These are phyloP conservation scores for Peromyscus californicus DNA, from an alignment of 2,113 vertebrate species.

Conservation along the genomic window DNA sequence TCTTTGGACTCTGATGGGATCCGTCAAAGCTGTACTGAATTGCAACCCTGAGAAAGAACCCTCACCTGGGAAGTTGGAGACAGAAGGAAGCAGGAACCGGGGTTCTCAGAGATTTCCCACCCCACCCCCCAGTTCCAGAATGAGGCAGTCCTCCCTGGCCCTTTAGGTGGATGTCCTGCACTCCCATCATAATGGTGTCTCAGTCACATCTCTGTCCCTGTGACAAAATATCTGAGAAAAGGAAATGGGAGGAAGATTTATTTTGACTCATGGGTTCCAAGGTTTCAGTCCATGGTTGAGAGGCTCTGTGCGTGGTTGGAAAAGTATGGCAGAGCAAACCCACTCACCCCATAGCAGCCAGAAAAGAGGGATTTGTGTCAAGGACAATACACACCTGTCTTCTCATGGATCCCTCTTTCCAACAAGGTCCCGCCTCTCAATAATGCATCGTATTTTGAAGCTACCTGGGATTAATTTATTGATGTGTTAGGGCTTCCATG, in stretches of 20 bases:
- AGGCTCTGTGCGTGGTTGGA: too few species aligned
- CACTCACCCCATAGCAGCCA: rapidly evolving
- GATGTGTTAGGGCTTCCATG: too few species aligned
- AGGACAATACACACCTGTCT: neutral
- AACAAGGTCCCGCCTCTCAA: neutral
- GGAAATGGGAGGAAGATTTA: neutral
- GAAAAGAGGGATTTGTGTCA: neutral
- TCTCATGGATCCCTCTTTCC: neutral
- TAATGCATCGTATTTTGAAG: neutral
- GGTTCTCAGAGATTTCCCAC: neutral
- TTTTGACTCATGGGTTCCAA: neutral
- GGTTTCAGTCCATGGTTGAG: neutral
- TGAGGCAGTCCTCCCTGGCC: too few species aligned
- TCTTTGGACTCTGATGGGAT: neutral
- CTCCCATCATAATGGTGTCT: neutral
- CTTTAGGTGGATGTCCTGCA: neutral
- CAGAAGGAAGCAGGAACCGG: neutral
- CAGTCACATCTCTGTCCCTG: neutral
- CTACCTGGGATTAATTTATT: neutral
- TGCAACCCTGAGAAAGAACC: neutral
- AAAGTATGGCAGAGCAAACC: neutral
- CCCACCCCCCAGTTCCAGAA: neutral
- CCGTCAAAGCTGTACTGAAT: neutral
- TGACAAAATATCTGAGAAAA: neutral
- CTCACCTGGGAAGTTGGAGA: neutral